Evolutionary conservation across 2,888 invertebrate species (phyloP), one percentile per base, ranked within the genome.

Genomic region (Synergus umbraculus): DNA sequence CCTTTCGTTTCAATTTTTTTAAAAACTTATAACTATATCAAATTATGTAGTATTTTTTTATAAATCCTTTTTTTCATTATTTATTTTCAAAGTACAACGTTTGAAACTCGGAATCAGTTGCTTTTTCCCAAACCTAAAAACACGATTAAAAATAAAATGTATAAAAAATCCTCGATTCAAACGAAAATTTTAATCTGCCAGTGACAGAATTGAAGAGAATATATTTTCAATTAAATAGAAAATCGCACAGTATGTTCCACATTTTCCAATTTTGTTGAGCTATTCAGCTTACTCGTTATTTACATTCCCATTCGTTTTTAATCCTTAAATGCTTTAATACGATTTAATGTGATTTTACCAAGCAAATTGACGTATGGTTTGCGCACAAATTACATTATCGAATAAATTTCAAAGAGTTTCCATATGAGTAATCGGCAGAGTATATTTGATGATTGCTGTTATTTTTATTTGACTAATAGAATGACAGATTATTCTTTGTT

Each of bases 351-450:
- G 18, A 76, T 29, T 15, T 8, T 1, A 54, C 0, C 41, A 4
- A 58, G 15, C 4, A 76, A 76, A 76, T 76, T 41, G 54, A 29
- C n/a, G 29, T 29, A 54, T 15, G 76, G 18, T 76, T 58, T 29
- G 10, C 58, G 58, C 18, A 43, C 9, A 58, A 37, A 29, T 76
- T 29, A n/a, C 29, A 12, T 46, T 46, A 41, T 22, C 15, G 41
- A 76, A 76, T 37, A 76, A 76, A 76, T 76, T 29, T 76, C 22
- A 44, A 58, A 54, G 58, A 76, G 37, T 76, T 76, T 58, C 41
- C 8, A 29, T 1, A 13, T 9, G n/a, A 41, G 49, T 58, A 76
- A 76, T 76, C 58, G 58, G n/a, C 58, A 41, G 37, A 58, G 54
- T 37, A 41, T 41, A 58, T 58, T 37, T 15, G 37, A 41, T 37